Evolutionary conservation across 2,113 vertebrate species (phyloP).

Genomic region (Mystacornis crossleyi): DNA sequence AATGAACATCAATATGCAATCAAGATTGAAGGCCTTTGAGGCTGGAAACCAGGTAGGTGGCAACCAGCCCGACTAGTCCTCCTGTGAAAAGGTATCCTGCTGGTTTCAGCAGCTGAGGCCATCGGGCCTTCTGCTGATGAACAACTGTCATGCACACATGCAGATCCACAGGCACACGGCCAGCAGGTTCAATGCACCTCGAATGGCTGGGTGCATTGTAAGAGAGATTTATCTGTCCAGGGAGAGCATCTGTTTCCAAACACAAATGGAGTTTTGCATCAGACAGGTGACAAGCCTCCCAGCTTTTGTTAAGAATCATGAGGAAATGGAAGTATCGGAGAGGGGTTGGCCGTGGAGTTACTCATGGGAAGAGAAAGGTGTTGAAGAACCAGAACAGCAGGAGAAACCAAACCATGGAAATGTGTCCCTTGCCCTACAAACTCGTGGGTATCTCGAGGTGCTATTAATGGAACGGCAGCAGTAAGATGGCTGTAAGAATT

Average conservation of each 20-base stretch:
- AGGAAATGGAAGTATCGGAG: neutral
- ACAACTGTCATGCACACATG: neutral
- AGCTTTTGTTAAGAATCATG: neutral
- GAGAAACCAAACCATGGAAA: conserved; percentile 38
- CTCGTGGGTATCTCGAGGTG: neutral
- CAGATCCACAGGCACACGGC: neutral
- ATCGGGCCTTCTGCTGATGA: neutral
- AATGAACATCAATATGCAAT: conserved; percentile 35
- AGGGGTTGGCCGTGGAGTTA: neutral
- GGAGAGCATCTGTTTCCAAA: neutral
- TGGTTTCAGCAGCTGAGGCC: conserved; percentile 10
- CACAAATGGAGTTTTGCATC: neutral
- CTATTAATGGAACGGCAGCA: conserved; percentile 15
- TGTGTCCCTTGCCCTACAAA: neutral
- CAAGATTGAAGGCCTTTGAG: conserved; percentile 30
- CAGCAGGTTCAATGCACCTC: neutral
- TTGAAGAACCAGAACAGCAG: conserved; percentile 46
- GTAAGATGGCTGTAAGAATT: neutral
- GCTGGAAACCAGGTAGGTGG: conserved; percentile 45
- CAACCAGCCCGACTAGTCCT: conserved; percentile 45
- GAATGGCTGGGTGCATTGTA: accelerated
- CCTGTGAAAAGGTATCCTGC: neutral
- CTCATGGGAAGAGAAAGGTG: conserved; percentile 20
- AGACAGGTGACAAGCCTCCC: neutral
- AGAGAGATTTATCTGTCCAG: neutral